Percentiles rank a stretch among this genome's conserved stretches.
phyloP scores from a whole-genome alignment of 2,888 invertebrate species.

The Stenolophus ochropezus region DNA sequence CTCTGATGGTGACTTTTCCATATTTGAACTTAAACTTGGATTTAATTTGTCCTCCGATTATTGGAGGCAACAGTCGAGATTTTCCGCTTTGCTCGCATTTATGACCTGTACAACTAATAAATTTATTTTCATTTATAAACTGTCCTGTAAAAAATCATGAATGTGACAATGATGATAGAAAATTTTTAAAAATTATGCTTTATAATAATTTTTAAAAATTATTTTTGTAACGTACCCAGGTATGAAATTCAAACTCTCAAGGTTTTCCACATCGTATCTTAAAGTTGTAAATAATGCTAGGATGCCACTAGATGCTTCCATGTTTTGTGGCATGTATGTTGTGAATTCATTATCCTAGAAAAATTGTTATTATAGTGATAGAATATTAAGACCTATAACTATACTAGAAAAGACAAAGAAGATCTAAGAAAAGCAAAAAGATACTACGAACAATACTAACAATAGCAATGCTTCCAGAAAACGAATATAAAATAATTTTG shows the following conservation, averaged over 20 bases:
- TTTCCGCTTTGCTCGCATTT: conserved; percentile 12
- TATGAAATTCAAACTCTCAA: not conserved
- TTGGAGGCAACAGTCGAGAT: not conserved
- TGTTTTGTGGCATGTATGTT: conserved; percentile 16
- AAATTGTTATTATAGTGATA: too few relatives aligned
- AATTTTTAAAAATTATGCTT: not conserved
- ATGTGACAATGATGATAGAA: too few relatives aligned
- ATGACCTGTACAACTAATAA: conserved; percentile 26
- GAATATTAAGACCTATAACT: too few relatives aligned
- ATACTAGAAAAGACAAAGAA: too few relatives aligned
- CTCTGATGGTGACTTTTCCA: conserved; percentile 81
- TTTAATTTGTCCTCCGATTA: conserved; percentile 8
- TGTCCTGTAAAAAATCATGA: too few relatives aligned
- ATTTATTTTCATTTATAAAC: conserved; percentile 17
- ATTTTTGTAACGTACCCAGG: not conserved
- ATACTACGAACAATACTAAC: too few relatives aligned
- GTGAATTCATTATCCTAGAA: conserved; percentile 24
- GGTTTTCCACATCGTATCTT: not conserved
- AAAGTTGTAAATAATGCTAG: not conserved
- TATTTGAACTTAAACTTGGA: conserved; percentile 79
- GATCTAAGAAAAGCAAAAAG: too few relatives aligned
- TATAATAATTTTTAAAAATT: not conserved
- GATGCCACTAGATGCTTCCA: not conserved
- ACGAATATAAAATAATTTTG: too few relatives aligned
- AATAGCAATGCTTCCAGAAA: too few relatives aligned